phyloP scores from a whole-genome alignment of 2,797 vertebrate species.

The Thaleichthys pacificus region DNA sequence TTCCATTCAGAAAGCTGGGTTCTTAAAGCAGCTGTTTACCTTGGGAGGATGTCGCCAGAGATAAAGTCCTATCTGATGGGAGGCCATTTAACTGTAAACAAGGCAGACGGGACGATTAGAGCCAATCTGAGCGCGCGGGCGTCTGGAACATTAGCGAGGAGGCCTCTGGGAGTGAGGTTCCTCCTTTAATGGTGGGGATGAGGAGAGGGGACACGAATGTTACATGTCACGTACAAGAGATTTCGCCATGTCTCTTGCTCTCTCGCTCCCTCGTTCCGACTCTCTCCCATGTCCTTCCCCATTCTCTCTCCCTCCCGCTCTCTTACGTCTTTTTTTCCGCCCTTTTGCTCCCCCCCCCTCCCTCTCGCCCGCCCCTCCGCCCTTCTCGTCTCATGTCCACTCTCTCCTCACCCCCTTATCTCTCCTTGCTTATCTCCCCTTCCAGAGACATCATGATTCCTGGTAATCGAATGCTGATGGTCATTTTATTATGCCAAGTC shows the following conservation, averaged over 20 bases:
- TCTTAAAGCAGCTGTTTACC: conserved; percentile 71
- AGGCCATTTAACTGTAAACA: conserved; percentile 77
- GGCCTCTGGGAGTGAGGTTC: conserved; percentile 13
- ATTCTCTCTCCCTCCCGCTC: conserved; percentile 48
- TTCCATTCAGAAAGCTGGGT: conserved; percentile 63
- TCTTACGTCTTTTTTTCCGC: conserved; percentile 17
- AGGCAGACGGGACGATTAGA: conserved; percentile 68
- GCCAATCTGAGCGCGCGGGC: conserved; percentile 54
- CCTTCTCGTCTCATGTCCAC: conserved; percentile 45
- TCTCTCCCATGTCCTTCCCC: conserved; percentile 47
- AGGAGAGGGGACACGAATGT: conserved; percentile 15
- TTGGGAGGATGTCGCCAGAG: conserved; percentile 74
- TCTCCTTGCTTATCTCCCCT: conserved; percentile 31
- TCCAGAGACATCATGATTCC: conserved; percentile 99
- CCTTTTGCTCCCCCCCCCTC: conserved; percentile 42
- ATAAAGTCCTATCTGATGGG: conserved; percentile 81
- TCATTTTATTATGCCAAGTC: conserved; percentile 99
- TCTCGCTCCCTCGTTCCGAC: conserved; percentile 9
- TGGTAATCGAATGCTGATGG: conserved; percentile 99
- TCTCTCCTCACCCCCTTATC: conserved; percentile 43
- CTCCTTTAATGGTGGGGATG: conserved; percentile 20
- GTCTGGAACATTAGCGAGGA: conserved; percentile 41
- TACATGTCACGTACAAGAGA: conserved; percentile 53
- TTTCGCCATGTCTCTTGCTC: conserved; percentile 42
- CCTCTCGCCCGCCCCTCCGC: conserved; percentile 4